Conservation (phyloP, 2,888 invertebrate genomes). For the Asteroscopus sphinx region DNA sequence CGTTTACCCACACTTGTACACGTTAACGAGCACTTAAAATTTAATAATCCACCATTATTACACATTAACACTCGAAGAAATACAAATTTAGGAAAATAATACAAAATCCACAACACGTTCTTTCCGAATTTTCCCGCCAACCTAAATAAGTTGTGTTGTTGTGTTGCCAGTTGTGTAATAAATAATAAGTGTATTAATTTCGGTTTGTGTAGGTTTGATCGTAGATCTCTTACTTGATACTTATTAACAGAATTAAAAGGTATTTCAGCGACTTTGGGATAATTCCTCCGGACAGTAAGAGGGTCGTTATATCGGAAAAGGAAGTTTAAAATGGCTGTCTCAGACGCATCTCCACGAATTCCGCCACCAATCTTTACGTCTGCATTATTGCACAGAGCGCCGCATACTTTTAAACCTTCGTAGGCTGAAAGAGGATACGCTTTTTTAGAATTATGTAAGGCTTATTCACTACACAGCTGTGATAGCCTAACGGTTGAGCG, state of each 20-base stretch:
- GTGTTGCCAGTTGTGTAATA: no score
- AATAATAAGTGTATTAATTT: not conserved
- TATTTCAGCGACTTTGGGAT: conserved; percentile 96
- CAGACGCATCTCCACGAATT: conserved; percentile 96
- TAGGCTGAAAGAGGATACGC: conserved; percentile 86
- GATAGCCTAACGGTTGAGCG: no score
- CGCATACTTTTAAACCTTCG: conserved; percentile 95
- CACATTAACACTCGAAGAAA: no score
- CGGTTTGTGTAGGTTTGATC: not conserved
- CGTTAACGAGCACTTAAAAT: no score
- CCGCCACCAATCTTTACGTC: conserved; percentile 95
- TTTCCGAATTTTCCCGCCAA: no score
- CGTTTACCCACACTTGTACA: no score
- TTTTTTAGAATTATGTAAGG: no score
- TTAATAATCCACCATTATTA: no score
- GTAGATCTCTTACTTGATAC: conserved; percentile 91
- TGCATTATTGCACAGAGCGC: conserved; percentile 98
- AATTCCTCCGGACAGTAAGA: conserved; percentile 92
- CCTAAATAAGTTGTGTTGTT: no score
- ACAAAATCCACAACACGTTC: no score
- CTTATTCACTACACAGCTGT: no score
- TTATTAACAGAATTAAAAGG: conserved; percentile 98
- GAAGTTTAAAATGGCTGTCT: conserved; percentile 96
- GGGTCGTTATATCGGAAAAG: conserved; percentile 92
- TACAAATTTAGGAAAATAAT: no score